Percentiles rank a stretch among this genome's conserved stretches.
Conservation (phyloP, 2,113 vertebrate genomes). For the Hemicordylus capensis region DNA sequence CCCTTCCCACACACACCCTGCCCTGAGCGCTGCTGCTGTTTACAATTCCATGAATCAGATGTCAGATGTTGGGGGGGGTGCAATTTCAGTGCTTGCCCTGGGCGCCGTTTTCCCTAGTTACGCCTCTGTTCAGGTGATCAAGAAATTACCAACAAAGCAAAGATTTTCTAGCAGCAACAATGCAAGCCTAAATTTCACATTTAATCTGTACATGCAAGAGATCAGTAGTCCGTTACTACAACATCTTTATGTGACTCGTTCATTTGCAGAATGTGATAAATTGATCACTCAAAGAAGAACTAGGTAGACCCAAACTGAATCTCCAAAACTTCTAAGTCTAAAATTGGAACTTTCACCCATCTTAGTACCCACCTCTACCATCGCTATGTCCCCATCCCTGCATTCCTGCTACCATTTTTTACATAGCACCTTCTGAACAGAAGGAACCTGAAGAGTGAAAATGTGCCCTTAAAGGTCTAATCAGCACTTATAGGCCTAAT, state of each 20-base stretch:
- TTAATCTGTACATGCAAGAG: background rate
- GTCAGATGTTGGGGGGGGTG: no score
- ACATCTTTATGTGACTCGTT: background rate
- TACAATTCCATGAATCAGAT: no score
- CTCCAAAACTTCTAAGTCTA: background rate
- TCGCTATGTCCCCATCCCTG: no score
- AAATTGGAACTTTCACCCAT: background rate
- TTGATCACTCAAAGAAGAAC: background rate
- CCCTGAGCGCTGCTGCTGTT: no score
- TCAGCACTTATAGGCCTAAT: no score
- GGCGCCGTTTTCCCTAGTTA: no score
- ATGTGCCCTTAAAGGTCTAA: background rate
- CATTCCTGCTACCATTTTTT: background rate
- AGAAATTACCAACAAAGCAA: background rate
- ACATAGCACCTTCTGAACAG: background rate
- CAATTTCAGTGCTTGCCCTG: no score
- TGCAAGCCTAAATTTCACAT: conserved; percentile 2
- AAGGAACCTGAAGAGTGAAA: background rate
- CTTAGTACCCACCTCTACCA: background rate
- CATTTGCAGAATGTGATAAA: background rate
- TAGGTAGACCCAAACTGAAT: background rate
- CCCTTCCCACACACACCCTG: no score
- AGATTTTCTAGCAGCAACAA: background rate
- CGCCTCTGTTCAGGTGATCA: no score
- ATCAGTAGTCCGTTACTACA: background rate